Evolutionary conservation across 2,888 invertebrate species (phyloP).

Genomic region (Glyphotaelius pellucidus): DNA sequence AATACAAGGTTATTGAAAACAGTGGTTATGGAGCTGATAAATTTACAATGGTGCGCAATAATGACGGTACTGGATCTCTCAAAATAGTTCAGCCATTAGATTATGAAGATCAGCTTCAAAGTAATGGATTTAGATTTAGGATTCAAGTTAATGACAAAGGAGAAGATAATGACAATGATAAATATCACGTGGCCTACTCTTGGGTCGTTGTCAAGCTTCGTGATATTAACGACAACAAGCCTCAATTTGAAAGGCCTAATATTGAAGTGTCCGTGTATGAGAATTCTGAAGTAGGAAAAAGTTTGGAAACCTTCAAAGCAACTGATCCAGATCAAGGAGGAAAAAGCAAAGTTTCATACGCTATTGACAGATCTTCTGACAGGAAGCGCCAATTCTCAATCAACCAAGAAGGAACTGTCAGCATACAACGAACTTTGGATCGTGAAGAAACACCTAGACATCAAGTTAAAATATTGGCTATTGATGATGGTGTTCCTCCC

Average conservation of each 20-base stretch:
- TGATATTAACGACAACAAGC: conserved; percentile 98
- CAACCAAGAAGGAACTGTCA: conserved; percentile 95
- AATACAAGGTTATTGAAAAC: conserved; percentile 95
- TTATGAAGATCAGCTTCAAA: conserved; percentile 95
- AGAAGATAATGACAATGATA: conserved; percentile 97
- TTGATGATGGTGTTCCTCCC: conserved; percentile 95
- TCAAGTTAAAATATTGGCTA: conserved; percentile 96
- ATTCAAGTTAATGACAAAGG: conserved; percentile 97
- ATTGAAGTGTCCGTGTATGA: conserved; percentile 95
- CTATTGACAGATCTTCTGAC: conserved; percentile 94
- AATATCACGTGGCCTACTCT: conserved; percentile 97
- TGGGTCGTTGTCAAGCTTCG: conserved; percentile 95
- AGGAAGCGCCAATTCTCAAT: conserved; percentile 95
- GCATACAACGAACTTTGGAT: conserved; percentile 94
- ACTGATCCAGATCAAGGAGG: conserved; percentile 97
- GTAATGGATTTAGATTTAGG: conserved; percentile 95
- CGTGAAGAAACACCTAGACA: conserved; percentile 96
- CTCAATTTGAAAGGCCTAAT: conserved; percentile 94
- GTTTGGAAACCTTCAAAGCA: conserved; percentile 95
- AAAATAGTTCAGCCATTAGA: conserved; percentile 97
- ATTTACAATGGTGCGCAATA: conserved; percentile 97
- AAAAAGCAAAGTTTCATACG: conserved; percentile 93
- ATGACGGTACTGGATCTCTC: conserved; percentile 95
- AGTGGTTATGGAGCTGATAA: conserved; percentile 97
- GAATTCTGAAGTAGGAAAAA: conserved; percentile 93